Evolutionary conservation across 2,113 vertebrate species (phyloP).

Genomic region (Myanophis thanlyinensis): DNA sequence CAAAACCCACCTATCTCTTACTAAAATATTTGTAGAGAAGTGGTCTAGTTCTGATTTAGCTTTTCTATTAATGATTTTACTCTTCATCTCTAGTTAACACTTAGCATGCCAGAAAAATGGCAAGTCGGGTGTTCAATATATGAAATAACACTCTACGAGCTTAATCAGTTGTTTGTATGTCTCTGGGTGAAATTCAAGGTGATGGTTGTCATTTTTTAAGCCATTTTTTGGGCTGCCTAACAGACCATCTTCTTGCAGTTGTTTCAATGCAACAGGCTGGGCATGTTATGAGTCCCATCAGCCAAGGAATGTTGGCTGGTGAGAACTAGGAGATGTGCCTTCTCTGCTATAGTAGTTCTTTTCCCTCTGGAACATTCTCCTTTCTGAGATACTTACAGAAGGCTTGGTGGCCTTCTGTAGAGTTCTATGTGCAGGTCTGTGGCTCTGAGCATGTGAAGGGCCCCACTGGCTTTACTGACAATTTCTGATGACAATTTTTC

Average conservation of each 20-base stretch:
- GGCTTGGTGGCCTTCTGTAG: background rate
- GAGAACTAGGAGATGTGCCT: background rate
- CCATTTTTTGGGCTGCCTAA: background rate
- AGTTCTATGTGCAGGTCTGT: too few relatives aligned
- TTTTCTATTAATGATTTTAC: conserved; percentile 36
- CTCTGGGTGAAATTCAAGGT: background rate
- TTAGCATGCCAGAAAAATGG: conserved; percentile 46
- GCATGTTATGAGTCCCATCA: background rate
- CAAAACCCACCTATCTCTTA: background rate
- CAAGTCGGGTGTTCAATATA: conserved; percentile 26
- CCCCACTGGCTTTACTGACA: background rate
- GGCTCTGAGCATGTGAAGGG: background rate
- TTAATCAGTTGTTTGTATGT: background rate
- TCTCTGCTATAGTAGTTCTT: background rate
- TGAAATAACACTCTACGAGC: background rate
- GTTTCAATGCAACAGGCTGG: background rate
- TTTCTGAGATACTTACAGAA: background rate
- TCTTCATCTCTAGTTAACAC: conserved; percentile 35
- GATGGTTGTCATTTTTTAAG: background rate
- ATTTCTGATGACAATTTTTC: background rate
- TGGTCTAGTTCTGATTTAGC: conserved; percentile 29
- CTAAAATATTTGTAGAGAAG: conserved; percentile 46
- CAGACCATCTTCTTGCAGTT: background rate
- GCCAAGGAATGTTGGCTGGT: background rate
- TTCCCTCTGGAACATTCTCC: background rate